Evolutionary conservation across 1,140 invertebrate genomes (phyloP), one percentile per base, ranked within the genome.

Genomic region (Drosophila orosa): DNA sequence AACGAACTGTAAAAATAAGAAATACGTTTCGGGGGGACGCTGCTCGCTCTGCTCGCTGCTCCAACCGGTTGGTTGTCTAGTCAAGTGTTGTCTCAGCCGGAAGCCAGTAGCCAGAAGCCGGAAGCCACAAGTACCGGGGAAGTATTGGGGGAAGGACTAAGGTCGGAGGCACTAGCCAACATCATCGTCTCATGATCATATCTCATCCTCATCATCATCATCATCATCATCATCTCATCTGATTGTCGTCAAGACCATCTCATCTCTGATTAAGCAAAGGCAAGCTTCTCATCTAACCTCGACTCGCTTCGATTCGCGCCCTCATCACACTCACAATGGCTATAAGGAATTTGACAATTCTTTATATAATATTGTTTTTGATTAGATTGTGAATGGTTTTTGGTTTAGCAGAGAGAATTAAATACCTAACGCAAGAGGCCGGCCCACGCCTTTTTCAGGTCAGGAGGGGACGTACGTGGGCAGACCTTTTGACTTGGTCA

Each of bases 281-380:
- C 68, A 71, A 71, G 40, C 63, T 74, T 50, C 63, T 72, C 74
- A 50, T 77, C 56, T 72, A 71, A 72, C 75, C 66, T 40, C 55
- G n/a, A 58, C 37, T 58, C 52, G 73, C 44, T 15, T 73, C 55
- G 62, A 66, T 48, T 55, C 31, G 31, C 67, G 54, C 76, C 60
- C 76, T 78, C 56, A 78, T 78, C 56, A 78, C 58, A 78, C 75
- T 66, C 67, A 74, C 57, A 87, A 62, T 71, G 40, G 84, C 84
- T 89, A 89, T 89, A 89, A 89, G 84, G 84, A 89, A 89, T 89
- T 89, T 80, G 54, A 89, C 84, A 89, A 89, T 89, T 89, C 84
- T 89, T 89, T 89, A 87, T 89, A 84, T 89, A 80, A 76, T 71
- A 78, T 76, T 78, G 57, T 79, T 80, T 66, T 74, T 77, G 73